These are phyloP conservation scores for Alaudala cheleensis DNA, from an alignment of 2,113 vertebrate species.

Conservation along the genomic window DNA sequence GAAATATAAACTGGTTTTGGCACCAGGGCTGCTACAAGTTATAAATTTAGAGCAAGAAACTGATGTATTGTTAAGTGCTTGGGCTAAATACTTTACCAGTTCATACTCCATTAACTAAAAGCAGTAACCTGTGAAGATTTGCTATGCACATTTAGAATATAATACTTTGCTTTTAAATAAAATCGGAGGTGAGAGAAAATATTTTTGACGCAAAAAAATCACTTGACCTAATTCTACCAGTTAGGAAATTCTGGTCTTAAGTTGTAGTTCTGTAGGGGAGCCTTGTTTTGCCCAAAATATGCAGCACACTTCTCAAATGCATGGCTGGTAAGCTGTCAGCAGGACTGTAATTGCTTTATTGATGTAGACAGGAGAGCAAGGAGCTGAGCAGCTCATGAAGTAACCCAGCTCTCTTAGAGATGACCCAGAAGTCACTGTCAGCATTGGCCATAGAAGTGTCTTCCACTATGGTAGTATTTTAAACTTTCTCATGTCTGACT, in stretches of 20 bases:
- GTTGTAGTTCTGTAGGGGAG: neutral
- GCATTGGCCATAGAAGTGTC: neutral
- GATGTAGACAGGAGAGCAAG: neutral
- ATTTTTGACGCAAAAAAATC: neutral
- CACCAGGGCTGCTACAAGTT: neutral
- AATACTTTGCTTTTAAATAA: slow-evolving; percentile 42
- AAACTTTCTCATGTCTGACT: neutral
- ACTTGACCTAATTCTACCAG: slow-evolving; percentile 19
- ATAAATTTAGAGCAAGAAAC: slow-evolving; percentile 48
- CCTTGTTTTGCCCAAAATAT: neutral
- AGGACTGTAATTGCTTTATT: slow-evolving; percentile 11
- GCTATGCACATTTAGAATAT: slow-evolving; percentile 13
- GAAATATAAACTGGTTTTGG: slow-evolving; percentile 13
- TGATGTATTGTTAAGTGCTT: slow-evolving; percentile 49
- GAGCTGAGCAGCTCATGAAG: neutral
- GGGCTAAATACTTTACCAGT: slow-evolving; percentile 23
- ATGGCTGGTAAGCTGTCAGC: neutral
- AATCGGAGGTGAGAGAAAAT: neutral
- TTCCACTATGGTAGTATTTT: neutral
- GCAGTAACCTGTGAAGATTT: slow-evolving; percentile 42
- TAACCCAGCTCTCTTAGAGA: neutral
- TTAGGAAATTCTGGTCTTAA: neutral
- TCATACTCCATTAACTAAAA: slow-evolving; percentile 51
- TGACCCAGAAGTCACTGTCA: neutral
- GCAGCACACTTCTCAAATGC: neutral